Evolutionary conservation across 2,888 invertebrate species (phyloP).

Genomic region (Formica aserva): DNA sequence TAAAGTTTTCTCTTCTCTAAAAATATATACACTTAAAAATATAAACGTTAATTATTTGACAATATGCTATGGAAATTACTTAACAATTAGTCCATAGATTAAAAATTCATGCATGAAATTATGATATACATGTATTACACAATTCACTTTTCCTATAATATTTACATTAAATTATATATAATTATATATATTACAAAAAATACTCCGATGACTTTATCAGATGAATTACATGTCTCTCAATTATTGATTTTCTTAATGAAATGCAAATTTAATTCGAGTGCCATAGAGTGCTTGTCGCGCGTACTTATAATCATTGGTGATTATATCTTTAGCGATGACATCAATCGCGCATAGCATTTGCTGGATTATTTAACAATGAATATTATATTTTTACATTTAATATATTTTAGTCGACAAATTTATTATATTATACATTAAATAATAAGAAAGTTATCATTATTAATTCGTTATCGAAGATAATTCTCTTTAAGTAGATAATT

Average conservation of each 20-base stretch:
- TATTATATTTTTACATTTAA: not conserved
- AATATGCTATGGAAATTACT: not conserved
- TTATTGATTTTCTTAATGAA: conserved; percentile 34
- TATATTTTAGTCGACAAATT: not conserved
- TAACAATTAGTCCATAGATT: conserved; percentile 15
- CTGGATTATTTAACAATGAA: conserved; percentile 1
- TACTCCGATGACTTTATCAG: conserved; percentile 4
- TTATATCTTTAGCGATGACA: conserved; percentile 24
- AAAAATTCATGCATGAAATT: conserved; percentile 2
- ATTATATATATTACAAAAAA: conserved; percentile 8
- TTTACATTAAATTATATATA: conserved; percentile 22
- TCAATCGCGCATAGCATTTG: not conserved
- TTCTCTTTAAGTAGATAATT: not conserved
- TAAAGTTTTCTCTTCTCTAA: not conserved
- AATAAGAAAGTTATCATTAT: not conserved
- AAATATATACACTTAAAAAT: not conserved
- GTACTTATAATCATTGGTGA: conserved; percentile 19
- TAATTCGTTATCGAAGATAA: not conserved
- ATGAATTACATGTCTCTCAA: conserved; percentile 16
- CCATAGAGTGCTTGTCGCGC: conserved; percentile 26
- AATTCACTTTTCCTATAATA: conserved; percentile 14
- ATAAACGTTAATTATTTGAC: not conserved
- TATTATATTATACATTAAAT: not conserved
- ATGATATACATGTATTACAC: not conserved
- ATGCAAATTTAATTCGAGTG: conserved; percentile 22